Evolutionary conservation across 1,140 invertebrate genomes (phyloP), one percentile per base, ranked within the genome.

Genomic region (Drosophila rhopaloa): DNA sequence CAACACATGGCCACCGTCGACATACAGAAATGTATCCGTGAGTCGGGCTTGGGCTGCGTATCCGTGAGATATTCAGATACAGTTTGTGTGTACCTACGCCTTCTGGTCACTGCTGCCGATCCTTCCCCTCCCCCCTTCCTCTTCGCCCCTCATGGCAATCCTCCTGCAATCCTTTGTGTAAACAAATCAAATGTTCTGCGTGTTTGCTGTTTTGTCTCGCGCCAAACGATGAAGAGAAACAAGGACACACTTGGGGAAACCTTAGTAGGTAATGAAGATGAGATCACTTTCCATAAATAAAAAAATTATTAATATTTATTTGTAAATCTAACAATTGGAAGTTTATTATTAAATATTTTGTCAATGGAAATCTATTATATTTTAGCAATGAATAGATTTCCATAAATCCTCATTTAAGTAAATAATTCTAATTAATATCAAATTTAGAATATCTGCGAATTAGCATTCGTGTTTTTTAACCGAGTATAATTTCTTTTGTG

Each of bases 141-240:
- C 24, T 24, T 24, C 10, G 29, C 40, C 32, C 27, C 61, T 13
- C n/a, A 9, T 24, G 14, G 19, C 9, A 65, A 40, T 74, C 58
- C 78, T 43, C 40, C 43, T 58, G 53, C 57, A 51, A 63, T 78
- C 60, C 70, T 79, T 82, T 76, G 75, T 67, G 76, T 88, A 86
- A 86, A 86, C 82, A 86, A 86, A 88, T 88, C 83, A 86, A 88
- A 88, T 79, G 75, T 62, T 54, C 59, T 51, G 66, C 75, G 66
- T 76, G 76, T 83, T 83, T 88, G 82, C 60, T 72, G 79, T 70
- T 82, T 72, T 59, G 56, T 58, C 79, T 72, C 58, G 58, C 72
- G 72, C 68, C 58, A 75, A 62, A 71, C 66, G 68, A 71, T 58
- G 65, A 71, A 27, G 37, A 59, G 29, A 16, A 56, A 48, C 16